Evolutionary conservation across 2,113 vertebrate species (phyloP).

Genomic region (Cebidichthys violaceus): DNA sequence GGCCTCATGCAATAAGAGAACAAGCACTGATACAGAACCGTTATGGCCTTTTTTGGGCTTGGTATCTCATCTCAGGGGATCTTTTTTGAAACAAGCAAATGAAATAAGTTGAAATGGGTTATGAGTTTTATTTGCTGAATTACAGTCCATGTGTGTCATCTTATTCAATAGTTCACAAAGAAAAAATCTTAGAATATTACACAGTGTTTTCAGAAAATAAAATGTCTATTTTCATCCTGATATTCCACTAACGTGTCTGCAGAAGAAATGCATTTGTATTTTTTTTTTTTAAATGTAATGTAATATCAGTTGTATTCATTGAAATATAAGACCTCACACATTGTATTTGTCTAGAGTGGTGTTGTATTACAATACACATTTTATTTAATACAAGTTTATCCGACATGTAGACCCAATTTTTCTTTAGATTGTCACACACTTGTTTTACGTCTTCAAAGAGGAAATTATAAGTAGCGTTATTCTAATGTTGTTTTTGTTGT

Average conservation of each 20-base stretch:
- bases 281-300: neutral
- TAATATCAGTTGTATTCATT: neutral
- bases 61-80: neutral
- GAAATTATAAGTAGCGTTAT: neutral
- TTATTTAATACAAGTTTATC: neutral
- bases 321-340: neutral
- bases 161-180: neutral
- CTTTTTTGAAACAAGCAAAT: neutral
- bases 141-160: neutral
- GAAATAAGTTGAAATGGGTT: neutral
- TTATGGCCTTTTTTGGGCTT: no score
- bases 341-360: neutral
- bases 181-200: neutral
- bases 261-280: neutral
- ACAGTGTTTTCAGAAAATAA: neutral
- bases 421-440: neutral
- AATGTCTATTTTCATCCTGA: neutral
- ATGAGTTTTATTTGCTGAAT: neutral
- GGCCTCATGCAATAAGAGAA: neutral
- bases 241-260: neutral
- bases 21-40: neutral
- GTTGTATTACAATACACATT: neutral
- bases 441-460: neutral
- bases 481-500: neutral
- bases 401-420: neutral